Base-by-base conservation (phyloP, 2,888 invertebrate genomes). In the Oxyteleia sp. region DNA sequence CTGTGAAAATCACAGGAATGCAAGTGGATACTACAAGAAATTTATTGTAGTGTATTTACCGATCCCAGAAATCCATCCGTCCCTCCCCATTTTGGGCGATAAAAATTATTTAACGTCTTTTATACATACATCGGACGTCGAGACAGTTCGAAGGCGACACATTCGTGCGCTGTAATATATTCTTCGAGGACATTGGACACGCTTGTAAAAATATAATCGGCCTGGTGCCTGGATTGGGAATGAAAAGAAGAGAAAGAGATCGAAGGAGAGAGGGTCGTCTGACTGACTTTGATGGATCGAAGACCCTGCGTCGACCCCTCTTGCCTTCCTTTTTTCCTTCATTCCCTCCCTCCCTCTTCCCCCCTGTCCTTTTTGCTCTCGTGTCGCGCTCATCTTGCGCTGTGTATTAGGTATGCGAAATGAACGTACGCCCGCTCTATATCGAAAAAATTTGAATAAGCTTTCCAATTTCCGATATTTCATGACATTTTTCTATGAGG, bases 401-500 rank as follows among this genome's bases (percentile, higher is more conserved):
- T 26, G 76, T 66, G 87, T 87, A 89, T 90, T 89, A 89, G 89
- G 88, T 86, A 90, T 90, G 90, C 90, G 89, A 89, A 91, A 92
- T 91, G 91, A 92, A 91, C 90, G 90, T 88, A 87, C 66, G 71
- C 82, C 80, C 85, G 76, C 41, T 74, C 75, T 85, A 85, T 91
- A 92, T 92, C 91, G 90, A 91, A 90, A 92, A 90, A 90, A 82
- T 92, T 91, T 92, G 92, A 92, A 92, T 92, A 92, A 92, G 92
- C 92, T 92, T 92, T 92, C 92, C 92, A 92, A 92, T 92, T 92
- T 92, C 92, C 92, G 92, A 91, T 91, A 90, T 90, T 91, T 88
- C 91, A 88, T 92, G 92, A 92, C 92, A 92, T 92, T 92, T 92
- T 92, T 92, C 92, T 90, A 90, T 89, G 89, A 91, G 91, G 90